These are phyloP conservation scores for Mimachlamys varia DNA, from an alignment of 2,888 invertebrate genomes.

Conservation along the genomic window DNA sequence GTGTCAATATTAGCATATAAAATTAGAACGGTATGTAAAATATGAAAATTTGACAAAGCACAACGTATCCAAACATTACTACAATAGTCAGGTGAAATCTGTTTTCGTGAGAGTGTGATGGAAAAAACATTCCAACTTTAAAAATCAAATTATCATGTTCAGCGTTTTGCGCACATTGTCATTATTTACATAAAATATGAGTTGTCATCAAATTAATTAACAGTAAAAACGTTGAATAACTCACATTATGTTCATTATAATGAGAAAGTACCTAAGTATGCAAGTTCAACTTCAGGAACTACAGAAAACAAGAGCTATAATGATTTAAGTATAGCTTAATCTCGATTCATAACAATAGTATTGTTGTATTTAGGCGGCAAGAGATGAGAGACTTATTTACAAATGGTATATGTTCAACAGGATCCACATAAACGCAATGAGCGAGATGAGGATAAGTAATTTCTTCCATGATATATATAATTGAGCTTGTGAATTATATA, in stretches of 20 bases:
- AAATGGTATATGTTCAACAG: neutral
- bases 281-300: neutral
- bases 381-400: neutral
- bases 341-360: neutral
- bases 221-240: neutral
- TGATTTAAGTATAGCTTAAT: neutral
- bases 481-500: constrained; percentile 31
- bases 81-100: neutral
- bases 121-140: neutral
- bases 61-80: neutral
- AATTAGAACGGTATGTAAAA: neutral
- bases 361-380: neutral
- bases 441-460: neutral
- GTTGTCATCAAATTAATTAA: neutral
- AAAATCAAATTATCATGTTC: neutral
- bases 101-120: neutral
- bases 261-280: neutral
- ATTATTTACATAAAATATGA: neutral
- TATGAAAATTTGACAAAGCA: neutral
- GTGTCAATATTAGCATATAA: neutral
- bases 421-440: neutral
- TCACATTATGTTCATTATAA: neutral
- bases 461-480: neutral
- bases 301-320: neutral
- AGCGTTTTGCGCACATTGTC: neutral